Base-by-base conservation (phyloP, 2,888 invertebrate genomes). In the Galerucella nymphaeae region DNA sequence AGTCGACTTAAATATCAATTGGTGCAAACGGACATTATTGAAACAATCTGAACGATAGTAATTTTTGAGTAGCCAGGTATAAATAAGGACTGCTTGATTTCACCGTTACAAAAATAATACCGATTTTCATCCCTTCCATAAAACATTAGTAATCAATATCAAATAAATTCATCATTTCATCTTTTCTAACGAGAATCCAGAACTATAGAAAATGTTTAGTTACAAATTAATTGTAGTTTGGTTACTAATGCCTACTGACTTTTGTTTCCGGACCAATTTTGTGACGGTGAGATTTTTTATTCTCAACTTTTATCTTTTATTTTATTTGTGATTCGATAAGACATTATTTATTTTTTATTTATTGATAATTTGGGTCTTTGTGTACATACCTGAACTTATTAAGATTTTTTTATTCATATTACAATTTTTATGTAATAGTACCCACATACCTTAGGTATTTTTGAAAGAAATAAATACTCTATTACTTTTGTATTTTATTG, bases 101-200 rank as follows among this genome's bases (percentile, higher is more conserved):
- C 82, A 80, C 83, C 81, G 80, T 82, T 80, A 81, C 83, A 81
- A 82, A 81, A 77, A 66, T 8, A 42, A 58, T 57, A 53, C 55
- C 66, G 50, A n/a, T 66, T 55, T 70, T 61, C 73, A 75, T 76
- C 76, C 75, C 75, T 71, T 73, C 18, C 30, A 41, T 65, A 18
- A 65, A 53, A 50, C 41, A 55, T 53, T 65, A 41, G 18, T 55
- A 30, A 38, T n/a, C 53, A 16, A 18, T 16, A 5, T 30, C 8
- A 8, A 30, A 30, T 8, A 30, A 30, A 30, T 30, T 30, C 8
- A 30, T 30, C 30, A 45, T 45, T 45, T 13, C 11, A 45, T 30
- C 42, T 11, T 30, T 10, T 45, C 14, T 45, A 13, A 45, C 45
- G 4, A 45, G 11, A 13, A 13, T 45, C 14, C 14, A 45, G 45